Base-by-base conservation (phyloP, 2,888 invertebrate species). In the Apamea monoglypha region DNA sequence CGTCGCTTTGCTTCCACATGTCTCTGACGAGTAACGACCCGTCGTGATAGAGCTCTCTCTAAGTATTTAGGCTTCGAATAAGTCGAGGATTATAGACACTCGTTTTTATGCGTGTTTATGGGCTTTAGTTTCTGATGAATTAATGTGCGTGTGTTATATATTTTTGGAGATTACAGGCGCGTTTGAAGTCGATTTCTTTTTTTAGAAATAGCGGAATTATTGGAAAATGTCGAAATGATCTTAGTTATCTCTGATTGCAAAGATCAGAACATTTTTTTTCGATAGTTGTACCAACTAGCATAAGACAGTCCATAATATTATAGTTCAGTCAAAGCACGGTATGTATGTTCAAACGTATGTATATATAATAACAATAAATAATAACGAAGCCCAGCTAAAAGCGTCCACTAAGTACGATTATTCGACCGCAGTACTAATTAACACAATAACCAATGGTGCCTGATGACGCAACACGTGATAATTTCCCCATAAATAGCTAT, bases 391-490 rank as follows among this genome's bases (percentile, higher is more conserved):
- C 74, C 29, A 64, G 69, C 76, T 79, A 79, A 67, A 76, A 68
- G 56, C 75, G 82, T 72, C 53, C 67, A 32, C 25, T 16, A 40
- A 6, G 40, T 40, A 67, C 53, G 80, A 87, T 88, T 82, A 75
- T 78, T 80, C 21, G 79, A 87, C 85, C 82, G 74, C 83, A 82
- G 50, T 16, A 36, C 76, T 81, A 85, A 88, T 88, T 88, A 87
- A 69, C 64, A 74, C 76, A 76, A 79, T 75, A 78, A 63, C 21
- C 36, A 63, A 61, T n/a, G 81, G 21, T 25, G 36, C 50, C 29
- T 0, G 29, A 36, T 88, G 88, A 88, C 88, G 88, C 77, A 83
- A 85, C 36, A 10, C 7, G 66, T 50, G 88, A 85, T 88, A 85
- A 88, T 85, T 85, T 79, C 59, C 63, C 85, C 85, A 82, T 87